phyloP scores from a whole-genome alignment of 2,113 vertebrate genomes.

The Hippocampus guttulatus region DNA sequence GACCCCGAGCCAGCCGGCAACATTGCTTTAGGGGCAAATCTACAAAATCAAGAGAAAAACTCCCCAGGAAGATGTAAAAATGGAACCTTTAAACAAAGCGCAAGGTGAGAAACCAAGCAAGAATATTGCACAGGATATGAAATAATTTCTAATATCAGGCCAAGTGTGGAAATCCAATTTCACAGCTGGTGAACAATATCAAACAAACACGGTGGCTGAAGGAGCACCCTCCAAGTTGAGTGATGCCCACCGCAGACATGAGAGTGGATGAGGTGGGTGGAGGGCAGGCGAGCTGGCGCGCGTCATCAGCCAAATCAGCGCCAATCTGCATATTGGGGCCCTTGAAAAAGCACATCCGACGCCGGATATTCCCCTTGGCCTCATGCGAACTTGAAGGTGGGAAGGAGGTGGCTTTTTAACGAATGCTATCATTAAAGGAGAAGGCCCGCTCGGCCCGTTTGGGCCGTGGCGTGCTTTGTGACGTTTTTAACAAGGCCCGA shows the following conservation, averaged over 20 bases:
- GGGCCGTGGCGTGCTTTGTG: constrained; percentile 7
- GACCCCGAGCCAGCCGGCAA: constrained; percentile 22
- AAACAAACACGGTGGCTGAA: constrained; percentile 61
- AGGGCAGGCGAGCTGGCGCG: constrained; percentile 52
- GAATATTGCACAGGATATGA: constrained; percentile 58
- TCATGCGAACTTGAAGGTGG: constrained; percentile 10
- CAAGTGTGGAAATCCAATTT: constrained; percentile 69
- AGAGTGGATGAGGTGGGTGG: constrained; percentile 52
- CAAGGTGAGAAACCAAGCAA: constrained; percentile 45
- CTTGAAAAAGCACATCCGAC: constrained; percentile 54
- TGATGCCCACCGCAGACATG: constrained; percentile 48
- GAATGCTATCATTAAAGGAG: constrained; percentile 67
- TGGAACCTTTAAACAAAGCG: constrained; percentile 47
- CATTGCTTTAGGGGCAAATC: constrained; percentile 30
- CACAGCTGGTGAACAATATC: constrained; percentile 69
- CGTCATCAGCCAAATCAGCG: constrained; percentile 47
- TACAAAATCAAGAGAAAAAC: not conserved
- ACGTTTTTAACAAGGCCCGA: constrained; percentile 36
- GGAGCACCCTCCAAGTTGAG: constrained; percentile 46
- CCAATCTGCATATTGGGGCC: constrained; percentile 60
- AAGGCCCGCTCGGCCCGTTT: constrained; percentile 37
- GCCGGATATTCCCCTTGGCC: constrained; percentile 41
- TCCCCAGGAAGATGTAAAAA: constrained; percentile 29
- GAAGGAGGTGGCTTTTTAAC: constrained; percentile 46
- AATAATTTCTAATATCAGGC: constrained; percentile 65